These are phyloP conservation scores for Stenopsyche tienmushanensis DNA, from an alignment of 1,140 invertebrate genomes.

Conservation along the genomic window DNA sequence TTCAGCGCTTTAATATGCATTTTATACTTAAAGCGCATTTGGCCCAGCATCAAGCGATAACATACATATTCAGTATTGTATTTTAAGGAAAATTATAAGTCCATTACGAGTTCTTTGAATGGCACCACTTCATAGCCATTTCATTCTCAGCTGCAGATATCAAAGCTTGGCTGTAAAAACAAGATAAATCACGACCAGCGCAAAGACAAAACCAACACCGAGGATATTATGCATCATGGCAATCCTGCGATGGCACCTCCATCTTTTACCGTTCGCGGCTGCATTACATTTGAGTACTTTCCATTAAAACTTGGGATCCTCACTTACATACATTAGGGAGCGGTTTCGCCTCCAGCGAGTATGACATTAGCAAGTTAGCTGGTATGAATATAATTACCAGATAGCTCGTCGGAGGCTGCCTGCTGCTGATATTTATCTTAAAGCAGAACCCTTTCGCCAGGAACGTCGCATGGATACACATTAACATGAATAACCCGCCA, in stretches of 20 bases:
- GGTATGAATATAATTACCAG: constrained; percentile 29
- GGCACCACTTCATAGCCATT: too few relatives aligned
- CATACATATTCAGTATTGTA: too few relatives aligned
- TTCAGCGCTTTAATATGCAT: too few relatives aligned
- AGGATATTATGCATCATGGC: constrained; percentile 21
- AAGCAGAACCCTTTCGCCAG: constrained; percentile 17
- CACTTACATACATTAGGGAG: constrained; percentile 16
- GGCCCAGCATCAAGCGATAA: too few relatives aligned
- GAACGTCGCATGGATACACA: constrained; percentile 23
- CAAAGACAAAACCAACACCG: background rate
- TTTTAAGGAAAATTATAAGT: too few relatives aligned
- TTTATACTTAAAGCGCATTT: too few relatives aligned
- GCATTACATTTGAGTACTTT: constrained; percentile 26
- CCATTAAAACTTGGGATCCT: constrained; percentile 27
- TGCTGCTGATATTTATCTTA: constrained; percentile 19
- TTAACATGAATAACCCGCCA: constrained; percentile 15
- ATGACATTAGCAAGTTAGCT: constrained; percentile 26
- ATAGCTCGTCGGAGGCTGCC: constrained; percentile 2
- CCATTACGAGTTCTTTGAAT: too few relatives aligned
- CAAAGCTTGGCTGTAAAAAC: constrained; percentile 1
- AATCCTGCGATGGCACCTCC: background rate
- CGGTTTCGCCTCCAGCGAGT: constrained; percentile 6
- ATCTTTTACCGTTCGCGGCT: constrained; percentile 19
- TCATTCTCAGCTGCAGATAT: background rate
- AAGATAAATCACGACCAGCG: constrained; percentile 8